A percentile compares a stretch with the other conserved stretches of the same genome.
These are phyloP conservation scores for Pseudomugil gertrudae DNA, from an alignment of 2,797 vertebrate species.

Conservation along the genomic window DNA sequence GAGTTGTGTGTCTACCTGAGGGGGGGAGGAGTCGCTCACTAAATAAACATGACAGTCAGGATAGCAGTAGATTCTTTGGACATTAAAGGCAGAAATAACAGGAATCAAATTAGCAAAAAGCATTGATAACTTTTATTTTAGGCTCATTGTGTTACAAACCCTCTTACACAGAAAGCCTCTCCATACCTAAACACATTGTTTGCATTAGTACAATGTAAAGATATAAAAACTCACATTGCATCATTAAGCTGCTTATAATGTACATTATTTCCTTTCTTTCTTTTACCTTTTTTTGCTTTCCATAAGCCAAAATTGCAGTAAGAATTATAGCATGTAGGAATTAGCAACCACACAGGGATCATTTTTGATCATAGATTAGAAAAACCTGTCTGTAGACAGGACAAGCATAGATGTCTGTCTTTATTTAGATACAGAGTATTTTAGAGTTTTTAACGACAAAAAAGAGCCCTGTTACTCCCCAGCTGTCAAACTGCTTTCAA, in stretches of 20 bases:
- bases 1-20: slow-evolving; percentile 69
- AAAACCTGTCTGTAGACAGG: slow-evolving; percentile 34
- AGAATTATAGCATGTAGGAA: neutral
- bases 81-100: neutral
- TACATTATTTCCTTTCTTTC: too few species aligned
- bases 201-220: neutral
- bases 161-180: neutral
- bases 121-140: neutral
- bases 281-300: neutral
- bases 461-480: slow-evolving; percentile 40
- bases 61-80: slow-evolving; percentile 10
- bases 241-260: neutral
- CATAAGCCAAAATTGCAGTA: neutral
- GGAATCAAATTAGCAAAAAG: neutral
- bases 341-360: slow-evolving; percentile 13
- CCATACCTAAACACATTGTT: neutral
- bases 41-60: slow-evolving; percentile 12
- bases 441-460: slow-evolving; percentile 41
- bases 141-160: neutral
- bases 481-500: slow-evolving; percentile 70
- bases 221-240: neutral
- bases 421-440: slow-evolving; percentile 67
- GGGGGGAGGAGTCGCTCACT: slow-evolving; percentile 68
- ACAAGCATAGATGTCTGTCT: slow-evolving; percentile 62
- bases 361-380: slow-evolving; percentile 50